Base-by-base conservation (phyloP, 1,140 invertebrate genomes). In the Aphidius ervi region DNA sequence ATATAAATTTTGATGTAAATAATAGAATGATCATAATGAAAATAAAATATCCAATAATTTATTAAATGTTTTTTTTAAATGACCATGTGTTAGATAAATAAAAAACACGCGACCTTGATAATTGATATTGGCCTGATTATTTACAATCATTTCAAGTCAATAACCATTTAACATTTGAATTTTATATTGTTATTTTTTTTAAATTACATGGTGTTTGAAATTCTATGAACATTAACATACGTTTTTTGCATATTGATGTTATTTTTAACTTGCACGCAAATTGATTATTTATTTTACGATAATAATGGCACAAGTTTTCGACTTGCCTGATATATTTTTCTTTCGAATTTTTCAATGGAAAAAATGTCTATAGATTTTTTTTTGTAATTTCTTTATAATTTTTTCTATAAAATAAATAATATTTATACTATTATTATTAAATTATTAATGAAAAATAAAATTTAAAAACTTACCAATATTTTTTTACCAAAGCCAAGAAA, bases 401-500 rank as follows among this genome's bases (percentile, higher is more conserved):
- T 16, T 16, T 16, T 16, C 16, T 16, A 16, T 16, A 16, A 16
- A 16, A 16, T 16, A 16, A 16, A 16, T 16, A 16, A 16, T 16
- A 16, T 16, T 16, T 16, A 16, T 16, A 16, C 16, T 16, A 16
- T 16, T 16, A 16, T 16, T 16, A 16, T 16, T 16, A 16, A 16
- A 16, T 16, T 16, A 16, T 16, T 16, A 16, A 16, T 16, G 16
- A 31, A 59, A 43, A 46, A 46, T 31, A 50, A 5, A 55, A 42
- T 50, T 52, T 48, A 39, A 40, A 40, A 55, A 67, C 75, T 77
- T 48, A 80, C 73, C 62, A 70, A 69, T 58, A 64, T 59, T 56
- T 76, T 68, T 59, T 74, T 72, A 8, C 74, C 74, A 61, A 79
- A 79, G 39, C 78, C 73, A 31, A 81, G 72, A 59, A 81, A 81